A percentile compares a stretch with the other conserved stretches of the same genome.
These are phyloP conservation scores for Rhingia campestris DNA, from an alignment of 2,888 invertebrate genomes.

Conservation along the genomic window DNA sequence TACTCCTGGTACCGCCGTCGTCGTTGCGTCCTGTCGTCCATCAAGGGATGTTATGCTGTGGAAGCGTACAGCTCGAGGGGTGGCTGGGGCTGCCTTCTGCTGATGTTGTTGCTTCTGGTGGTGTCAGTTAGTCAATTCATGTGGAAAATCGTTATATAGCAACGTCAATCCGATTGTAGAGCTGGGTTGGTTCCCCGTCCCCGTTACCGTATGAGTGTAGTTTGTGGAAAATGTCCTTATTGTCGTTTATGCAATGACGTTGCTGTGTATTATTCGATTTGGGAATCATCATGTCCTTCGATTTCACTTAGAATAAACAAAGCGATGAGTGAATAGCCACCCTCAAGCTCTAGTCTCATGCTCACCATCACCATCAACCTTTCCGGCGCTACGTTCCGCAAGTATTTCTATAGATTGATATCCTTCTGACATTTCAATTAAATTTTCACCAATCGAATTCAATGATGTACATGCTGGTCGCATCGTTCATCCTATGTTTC, in stretches of 20 bases:
- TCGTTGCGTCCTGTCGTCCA: slow-evolving; percentile 21
- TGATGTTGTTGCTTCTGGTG: slow-evolving; percentile 68
- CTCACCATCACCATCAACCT: neutral
- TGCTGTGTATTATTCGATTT: slow-evolving; percentile 69
- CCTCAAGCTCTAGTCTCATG: neutral
- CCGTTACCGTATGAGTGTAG: slow-evolving; percentile 33
- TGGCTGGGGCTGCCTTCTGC: slow-evolving; percentile 25
- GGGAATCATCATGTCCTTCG: slow-evolving; percentile 71
- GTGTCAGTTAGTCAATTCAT: slow-evolving; percentile 74
- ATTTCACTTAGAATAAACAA: slow-evolving; percentile 73
- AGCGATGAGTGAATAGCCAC: slow-evolving; percentile 52
- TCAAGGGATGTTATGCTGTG: slow-evolving; percentile 30
- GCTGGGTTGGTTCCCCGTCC: slow-evolving; percentile 6
- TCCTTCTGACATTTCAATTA: slow-evolving; percentile 73
- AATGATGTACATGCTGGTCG: slow-evolving; percentile 64
- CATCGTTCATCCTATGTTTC: slow-evolving; percentile 54
- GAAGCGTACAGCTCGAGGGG: slow-evolving; percentile 23
- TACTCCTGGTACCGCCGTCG: neutral
- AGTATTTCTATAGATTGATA: slow-evolving; percentile 72
- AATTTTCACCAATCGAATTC: slow-evolving; percentile 72
- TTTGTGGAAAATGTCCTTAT: slow-evolving; percentile 62
- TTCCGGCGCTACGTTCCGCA: slow-evolving; percentile 34
- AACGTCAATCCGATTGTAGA: slow-evolving; percentile 64
- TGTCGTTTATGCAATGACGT: slow-evolving; percentile 69
- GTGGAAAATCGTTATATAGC: slow-evolving; percentile 72